Conservation (phyloP, 2,888 invertebrate genomes). For the Lucinisca nassula region DNA sequence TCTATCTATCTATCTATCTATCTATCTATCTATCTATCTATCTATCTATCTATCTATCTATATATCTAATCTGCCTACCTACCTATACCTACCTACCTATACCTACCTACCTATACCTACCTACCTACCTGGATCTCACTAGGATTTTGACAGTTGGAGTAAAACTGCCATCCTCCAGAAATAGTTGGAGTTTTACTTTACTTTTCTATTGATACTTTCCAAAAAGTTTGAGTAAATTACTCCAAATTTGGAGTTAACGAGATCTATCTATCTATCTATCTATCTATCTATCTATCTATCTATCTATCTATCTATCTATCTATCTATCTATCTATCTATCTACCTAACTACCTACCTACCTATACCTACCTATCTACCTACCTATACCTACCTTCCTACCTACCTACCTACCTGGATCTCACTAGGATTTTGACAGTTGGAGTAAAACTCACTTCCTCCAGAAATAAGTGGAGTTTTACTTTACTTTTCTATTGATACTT, state of each 20-base stretch:
- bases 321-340: not conserved
- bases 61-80: not conserved
- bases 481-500: too few species aligned
- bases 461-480: too few species aligned
- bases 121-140: not conserved
- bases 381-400: not conserved
- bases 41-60: slow-evolving; percentile 4
- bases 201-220: not conserved
- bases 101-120: not conserved
- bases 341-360: too few species aligned
- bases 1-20: too few species aligned
- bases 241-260: not conserved
- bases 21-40: not conserved
- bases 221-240: not conserved
- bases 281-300: not conserved
- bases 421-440: too few species aligned
- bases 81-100: not conserved
- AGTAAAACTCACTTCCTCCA: too few species aligned
- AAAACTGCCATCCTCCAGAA: not conserved
- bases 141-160: not conserved
- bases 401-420: too few species aligned
- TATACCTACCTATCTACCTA: not conserved
- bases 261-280: not conserved
- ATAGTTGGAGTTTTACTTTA: too few species aligned
- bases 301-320: not conserved